Evolutionary conservation across 2,797 vertebrate genomes (phyloP), one percentile per base, ranked within the genome.

Genomic region (Pygocentrus nattereri): DNA sequence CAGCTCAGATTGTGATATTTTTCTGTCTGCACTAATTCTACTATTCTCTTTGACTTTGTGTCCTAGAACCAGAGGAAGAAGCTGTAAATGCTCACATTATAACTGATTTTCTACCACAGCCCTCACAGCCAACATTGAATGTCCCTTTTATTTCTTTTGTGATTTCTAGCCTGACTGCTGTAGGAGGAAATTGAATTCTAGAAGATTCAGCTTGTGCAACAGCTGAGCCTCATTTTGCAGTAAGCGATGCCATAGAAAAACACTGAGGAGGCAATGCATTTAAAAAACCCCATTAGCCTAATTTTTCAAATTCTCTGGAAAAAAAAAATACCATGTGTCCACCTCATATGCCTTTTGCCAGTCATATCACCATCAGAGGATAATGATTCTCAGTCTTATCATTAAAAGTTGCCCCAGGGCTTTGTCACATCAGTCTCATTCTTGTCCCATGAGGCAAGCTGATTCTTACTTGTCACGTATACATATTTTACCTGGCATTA

Each of bases 211-310:
- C 25, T n/a, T 5, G 15, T 76, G 73, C 80, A 82, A 79, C 72
- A 79, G 81, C 64, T 81, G 75, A 47, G 59, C 65, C 68, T 77
- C 68, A 50, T 84, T 68, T 67, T 65, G 52, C 56, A 73, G 58
- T 67, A 56, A 68, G 73, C 67, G 59, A 44, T 75, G 30, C 75
- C 64, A 68, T 81, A 78, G 31, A 78, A 76, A 49, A 74, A 72
- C 62, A 25, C 69, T 44, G 70, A 78, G 74, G 65, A 81, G 30
- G 73, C 52, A 84, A 76, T 69, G 73, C 83, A 84, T 71, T 81
- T 78, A 65, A 74, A 81, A 84, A 84, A 81, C 79, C 41, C 83
- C 70, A 84, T 86, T 85, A 85, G 74, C 78, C 78, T 81, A 85
- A 54, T 85, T 85, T 83, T 54, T 72, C 13, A 78, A 44, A 83